These are phyloP conservation scores for Hirtodrosophila confusa DNA, from an alignment of 2,888 invertebrate genomes.

Conservation along the genomic window DNA sequence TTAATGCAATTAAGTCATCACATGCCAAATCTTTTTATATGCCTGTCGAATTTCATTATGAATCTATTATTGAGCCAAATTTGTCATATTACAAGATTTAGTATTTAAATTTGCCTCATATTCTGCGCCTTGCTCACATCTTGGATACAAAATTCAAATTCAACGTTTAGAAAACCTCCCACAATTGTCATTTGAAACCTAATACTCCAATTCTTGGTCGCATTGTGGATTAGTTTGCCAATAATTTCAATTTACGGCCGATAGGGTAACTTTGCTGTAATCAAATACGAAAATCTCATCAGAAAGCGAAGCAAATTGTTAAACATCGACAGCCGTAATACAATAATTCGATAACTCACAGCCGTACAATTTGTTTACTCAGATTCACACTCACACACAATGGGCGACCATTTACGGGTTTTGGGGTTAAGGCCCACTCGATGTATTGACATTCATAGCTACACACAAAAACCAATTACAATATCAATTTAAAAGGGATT, in stretches of 20 bases:
- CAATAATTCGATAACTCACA: slow-evolving; percentile 39
- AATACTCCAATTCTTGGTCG: too few species aligned
- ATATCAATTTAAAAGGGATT: slow-evolving; percentile 80
- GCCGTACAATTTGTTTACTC: slow-evolving; percentile 15
- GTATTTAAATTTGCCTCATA: too few species aligned
- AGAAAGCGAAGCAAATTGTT: slow-evolving; percentile 28
- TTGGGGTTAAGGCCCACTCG: slow-evolving; percentile 21
- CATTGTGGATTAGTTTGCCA: background rate
- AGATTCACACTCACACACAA: slow-evolving; percentile 18
- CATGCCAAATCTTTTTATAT: too few species aligned
- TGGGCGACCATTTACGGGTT: background rate
- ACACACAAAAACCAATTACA: slow-evolving; percentile 75
- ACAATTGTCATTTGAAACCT: too few species aligned
- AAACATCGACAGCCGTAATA: slow-evolving; percentile 31
- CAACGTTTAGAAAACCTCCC: too few species aligned
- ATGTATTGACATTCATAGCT: slow-evolving; percentile 76
- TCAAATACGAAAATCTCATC: slow-evolving; percentile 27
- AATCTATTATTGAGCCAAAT: too few species aligned
- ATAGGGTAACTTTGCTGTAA: slow-evolving; percentile 12
- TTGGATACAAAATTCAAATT: too few species aligned
- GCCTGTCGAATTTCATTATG: too few species aligned
- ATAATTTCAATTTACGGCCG: slow-evolving; percentile 3
- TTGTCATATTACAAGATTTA: too few species aligned
- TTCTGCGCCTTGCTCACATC: too few species aligned
- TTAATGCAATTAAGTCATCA: too few species aligned